These are phyloP conservation scores for Heliconius nattereri DNA, from an alignment of 1,140 invertebrate genomes.

Conservation along the genomic window DNA sequence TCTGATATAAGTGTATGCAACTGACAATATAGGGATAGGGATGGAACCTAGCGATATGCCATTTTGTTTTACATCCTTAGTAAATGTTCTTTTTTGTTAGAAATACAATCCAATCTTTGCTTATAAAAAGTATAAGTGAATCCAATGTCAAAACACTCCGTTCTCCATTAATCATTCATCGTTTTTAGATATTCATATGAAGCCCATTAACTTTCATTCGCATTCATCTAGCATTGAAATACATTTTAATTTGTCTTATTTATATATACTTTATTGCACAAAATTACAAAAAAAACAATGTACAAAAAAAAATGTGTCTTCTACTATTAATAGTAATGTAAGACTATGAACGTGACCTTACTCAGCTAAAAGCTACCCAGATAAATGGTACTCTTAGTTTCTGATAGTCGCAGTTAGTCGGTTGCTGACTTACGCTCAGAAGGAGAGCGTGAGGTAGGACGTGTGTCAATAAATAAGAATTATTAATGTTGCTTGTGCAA, in stretches of 20 bases:
- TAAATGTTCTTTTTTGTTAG: neutral
- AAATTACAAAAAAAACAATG: no score
- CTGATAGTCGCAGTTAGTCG: constrained; percentile 34
- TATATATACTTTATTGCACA: no score
- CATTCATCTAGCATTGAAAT: neutral
- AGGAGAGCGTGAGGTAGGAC: constrained; percentile 22
- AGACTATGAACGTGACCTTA: constrained; percentile 19
- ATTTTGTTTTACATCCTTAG: neutral
- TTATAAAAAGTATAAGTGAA: no score
- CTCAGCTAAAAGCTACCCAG: constrained; percentile 40
- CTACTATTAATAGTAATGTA: neutral
- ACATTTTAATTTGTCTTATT: neutral
- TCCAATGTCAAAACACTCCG: no score
- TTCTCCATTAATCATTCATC: no score
- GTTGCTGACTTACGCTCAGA: constrained; percentile 27
- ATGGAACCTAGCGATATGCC: neutral
- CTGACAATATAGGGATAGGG: neutral
- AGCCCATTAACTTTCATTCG: neutral
- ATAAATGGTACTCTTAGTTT: constrained; percentile 40
- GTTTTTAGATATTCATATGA: no score
- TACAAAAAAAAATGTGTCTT: no score
- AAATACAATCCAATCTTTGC: neutral
- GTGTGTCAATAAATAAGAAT: constrained; percentile 35
- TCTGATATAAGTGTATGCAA: neutral
- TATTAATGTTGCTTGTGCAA: constrained; percentile 32